phyloP scores from a whole-genome alignment of 2,113 vertebrate genomes.

The Eurypyga helias region DNA sequence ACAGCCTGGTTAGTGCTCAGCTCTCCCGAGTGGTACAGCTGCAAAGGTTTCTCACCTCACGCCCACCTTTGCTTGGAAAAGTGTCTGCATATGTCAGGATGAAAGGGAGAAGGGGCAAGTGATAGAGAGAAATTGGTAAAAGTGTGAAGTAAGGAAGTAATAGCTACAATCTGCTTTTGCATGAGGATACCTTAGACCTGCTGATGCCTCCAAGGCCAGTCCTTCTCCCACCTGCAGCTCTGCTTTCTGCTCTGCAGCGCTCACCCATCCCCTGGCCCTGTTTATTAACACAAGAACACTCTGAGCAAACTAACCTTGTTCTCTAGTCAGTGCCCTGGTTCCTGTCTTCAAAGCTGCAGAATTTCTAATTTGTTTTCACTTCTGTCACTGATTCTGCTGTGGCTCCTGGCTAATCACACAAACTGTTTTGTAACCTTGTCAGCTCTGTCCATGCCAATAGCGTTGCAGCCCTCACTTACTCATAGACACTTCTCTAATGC shows the following conservation, averaged over 20 bases:
- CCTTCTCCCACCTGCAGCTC: background rate
- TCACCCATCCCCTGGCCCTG: background rate
- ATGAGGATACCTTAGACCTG: background rate
- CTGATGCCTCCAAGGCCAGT: background rate
- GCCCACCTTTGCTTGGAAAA: background rate
- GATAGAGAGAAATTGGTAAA: background rate
- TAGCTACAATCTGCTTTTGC: background rate
- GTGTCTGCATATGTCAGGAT: background rate
- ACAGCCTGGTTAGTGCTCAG: background rate
- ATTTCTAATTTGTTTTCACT: slow-evolving; percentile 45
- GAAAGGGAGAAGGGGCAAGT: background rate
- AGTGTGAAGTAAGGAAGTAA: background rate
- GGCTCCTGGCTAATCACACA: slow-evolving; percentile 20
- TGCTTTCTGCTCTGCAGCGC: background rate
- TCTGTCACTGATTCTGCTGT: slow-evolving; percentile 5
- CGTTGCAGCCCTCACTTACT: background rate
- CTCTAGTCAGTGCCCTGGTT: background rate
- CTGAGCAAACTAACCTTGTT: slow-evolving; percentile 2
- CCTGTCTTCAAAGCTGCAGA: background rate
- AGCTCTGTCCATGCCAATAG: slow-evolving; percentile 4
- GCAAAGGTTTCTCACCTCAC: background rate
- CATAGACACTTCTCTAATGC: background rate
- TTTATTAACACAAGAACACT: background rate
- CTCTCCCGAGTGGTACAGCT: background rate
- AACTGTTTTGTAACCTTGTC: slow-evolving; percentile 34